A percentile compares a stretch with the other conserved stretches of the same genome.
Evolutionary conservation across 2,797 vertebrate genomes (phyloP).

Genomic region (Chromobotia macracanthus): DNA sequence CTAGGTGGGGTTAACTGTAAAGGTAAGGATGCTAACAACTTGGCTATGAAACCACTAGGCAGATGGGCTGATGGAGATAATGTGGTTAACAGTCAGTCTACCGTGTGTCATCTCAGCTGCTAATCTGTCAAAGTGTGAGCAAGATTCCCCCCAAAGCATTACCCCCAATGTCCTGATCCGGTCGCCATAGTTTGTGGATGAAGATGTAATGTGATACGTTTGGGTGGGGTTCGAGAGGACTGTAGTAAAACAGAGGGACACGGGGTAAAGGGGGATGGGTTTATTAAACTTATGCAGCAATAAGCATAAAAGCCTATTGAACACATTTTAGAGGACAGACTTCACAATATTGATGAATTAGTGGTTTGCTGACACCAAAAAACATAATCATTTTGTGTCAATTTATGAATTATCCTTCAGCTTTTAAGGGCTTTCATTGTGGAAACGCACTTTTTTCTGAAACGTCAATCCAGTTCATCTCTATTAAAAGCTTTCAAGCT

Average conservation of each 20-base stretch:
- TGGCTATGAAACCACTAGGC: constrained; percentile 2
- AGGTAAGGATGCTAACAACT: neutral
- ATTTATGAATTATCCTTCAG: neutral
- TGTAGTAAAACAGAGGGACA: neutral
- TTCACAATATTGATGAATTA: too few species aligned
- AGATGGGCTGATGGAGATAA: constrained; percentile 41
- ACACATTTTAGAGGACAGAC: neutral
- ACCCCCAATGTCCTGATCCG: constrained; percentile 3
- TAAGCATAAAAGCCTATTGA: neutral
- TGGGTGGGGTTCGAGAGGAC: neutral
- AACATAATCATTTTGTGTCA: neutral
- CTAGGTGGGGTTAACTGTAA: constrained; percentile 8
- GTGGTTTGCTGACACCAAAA: neutral
- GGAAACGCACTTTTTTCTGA: constrained; percentile 59
- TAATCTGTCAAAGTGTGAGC: constrained; percentile 24
- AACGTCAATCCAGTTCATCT: constrained; percentile 52
- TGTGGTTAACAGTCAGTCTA: constrained; percentile 27
- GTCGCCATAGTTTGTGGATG: neutral
- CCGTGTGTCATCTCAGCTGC: constrained; percentile 32
- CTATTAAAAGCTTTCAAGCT: constrained; percentile 85
- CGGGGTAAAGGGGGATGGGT: neutral
- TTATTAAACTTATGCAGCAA: constrained; percentile 1
- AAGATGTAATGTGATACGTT: constrained; percentile 35
- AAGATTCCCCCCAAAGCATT: constrained; percentile 21
- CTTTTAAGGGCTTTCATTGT: constrained; percentile 55